Conservation (phyloP, 2,113 vertebrate genomes). For the Psilopsiagon aymara region DNA sequence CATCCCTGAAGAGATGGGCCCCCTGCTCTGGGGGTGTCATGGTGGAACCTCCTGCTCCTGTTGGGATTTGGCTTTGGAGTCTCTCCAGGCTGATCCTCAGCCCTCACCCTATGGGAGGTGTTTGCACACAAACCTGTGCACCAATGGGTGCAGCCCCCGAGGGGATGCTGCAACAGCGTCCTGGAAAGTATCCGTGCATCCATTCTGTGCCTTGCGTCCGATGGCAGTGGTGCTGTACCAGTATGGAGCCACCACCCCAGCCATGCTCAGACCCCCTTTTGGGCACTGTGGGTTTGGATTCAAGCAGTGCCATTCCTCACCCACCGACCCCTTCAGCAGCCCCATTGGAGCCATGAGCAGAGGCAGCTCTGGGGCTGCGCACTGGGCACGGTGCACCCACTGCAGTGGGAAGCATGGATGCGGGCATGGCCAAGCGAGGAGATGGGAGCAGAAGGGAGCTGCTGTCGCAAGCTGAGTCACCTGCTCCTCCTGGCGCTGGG, state of each 20-base stretch:
- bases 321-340: not conserved
- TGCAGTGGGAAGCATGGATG: not conserved
- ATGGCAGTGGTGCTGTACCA: accelerated
- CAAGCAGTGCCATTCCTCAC: not conserved
- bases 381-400: accelerated
- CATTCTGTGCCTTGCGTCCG: accelerated
- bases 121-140: not conserved
- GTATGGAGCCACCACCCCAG: not conserved
- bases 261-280: not conserved
- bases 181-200: accelerated
- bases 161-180: not conserved
- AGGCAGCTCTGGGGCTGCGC: not conserved
- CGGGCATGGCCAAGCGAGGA: accelerated
- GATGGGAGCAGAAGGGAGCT: not conserved
- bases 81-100: not conserved
- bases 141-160: accelerated
- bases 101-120: not conserved
- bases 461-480: conserved; percentile 34
- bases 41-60: not conserved
- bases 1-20: not conserved
- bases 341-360: not conserved
- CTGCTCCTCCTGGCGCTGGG: not conserved
- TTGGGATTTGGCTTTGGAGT: not conserved
- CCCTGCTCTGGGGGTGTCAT: not conserved
- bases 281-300: accelerated